Conservation (phyloP, 2,888 invertebrate species). For the Tetragonula carbonaria region DNA sequence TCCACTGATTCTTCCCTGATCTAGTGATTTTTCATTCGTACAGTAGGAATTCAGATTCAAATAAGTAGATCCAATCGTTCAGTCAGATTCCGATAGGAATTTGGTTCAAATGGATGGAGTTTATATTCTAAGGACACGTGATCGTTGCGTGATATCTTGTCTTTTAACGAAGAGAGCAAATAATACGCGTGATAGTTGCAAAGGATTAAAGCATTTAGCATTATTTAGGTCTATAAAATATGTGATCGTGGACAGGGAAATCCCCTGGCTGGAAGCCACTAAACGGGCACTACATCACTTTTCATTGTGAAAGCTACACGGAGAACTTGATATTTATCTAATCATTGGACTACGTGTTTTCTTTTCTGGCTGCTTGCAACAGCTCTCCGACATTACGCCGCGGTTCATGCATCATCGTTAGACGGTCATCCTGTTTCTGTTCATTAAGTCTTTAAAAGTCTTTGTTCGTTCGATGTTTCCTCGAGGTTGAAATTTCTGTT, state of each 20-base stretch:
- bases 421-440: slow-evolving; percentile 10
- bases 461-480: background rate
- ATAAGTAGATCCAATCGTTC: too few species aligned
- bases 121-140: too few species aligned
- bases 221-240: background rate
- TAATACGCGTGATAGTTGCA: background rate
- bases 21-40: too few species aligned
- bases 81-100: too few species aligned
- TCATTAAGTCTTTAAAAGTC: slow-evolving; percentile 10
- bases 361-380: slow-evolving; percentile 53
- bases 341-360: slow-evolving; percentile 66
- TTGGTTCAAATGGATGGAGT: too few species aligned
- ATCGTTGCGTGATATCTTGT: background rate
- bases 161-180: background rate
- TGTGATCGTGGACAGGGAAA: background rate
- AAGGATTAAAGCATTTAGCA: slow-evolving; percentile 4
- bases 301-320: slow-evolving; percentile 24
- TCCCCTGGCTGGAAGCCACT: slow-evolving; percentile 22
- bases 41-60: too few species aligned
- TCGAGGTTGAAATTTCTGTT: background rate
- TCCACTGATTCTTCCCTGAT: too few species aligned
- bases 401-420: slow-evolving; percentile 60
- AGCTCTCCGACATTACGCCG: slow-evolving; percentile 22
- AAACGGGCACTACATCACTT: slow-evolving; percentile 43
- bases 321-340: slow-evolving; percentile 65